phyloP scores from a whole-genome alignment of 2,888 invertebrate species.

The Mayetiola destructor region DNA sequence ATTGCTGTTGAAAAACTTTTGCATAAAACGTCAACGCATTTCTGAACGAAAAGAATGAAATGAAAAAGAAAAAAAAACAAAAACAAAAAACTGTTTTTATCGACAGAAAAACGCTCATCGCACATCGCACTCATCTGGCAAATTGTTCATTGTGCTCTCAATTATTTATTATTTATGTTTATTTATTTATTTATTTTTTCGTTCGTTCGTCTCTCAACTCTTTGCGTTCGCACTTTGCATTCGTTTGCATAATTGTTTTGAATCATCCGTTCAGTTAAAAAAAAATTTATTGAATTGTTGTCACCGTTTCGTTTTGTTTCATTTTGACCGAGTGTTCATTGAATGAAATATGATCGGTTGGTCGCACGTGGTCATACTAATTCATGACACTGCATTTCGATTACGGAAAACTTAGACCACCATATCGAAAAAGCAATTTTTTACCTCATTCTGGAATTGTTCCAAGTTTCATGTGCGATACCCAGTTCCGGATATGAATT shows the following conservation, averaged over 20 bases:
- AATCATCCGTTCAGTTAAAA: neutral
- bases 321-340: neutral
- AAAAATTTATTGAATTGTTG: constrained; percentile 4
- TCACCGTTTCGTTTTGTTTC: neutral
- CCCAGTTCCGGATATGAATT: too few relatives aligned
- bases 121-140: neutral
- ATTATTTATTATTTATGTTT: neutral
- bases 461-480: too few relatives aligned
- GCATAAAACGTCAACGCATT: too few relatives aligned
- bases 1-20: too few relatives aligned
- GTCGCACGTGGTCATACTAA: neutral
- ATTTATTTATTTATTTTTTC: neutral
- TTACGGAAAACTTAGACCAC: too few relatives aligned
- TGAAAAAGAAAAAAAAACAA: too few relatives aligned
- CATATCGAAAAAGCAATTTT: too few relatives aligned
- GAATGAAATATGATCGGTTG: neutral
- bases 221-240: neutral
- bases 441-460: too few relatives aligned
- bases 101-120: neutral
- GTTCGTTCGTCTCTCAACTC: neutral
- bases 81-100: neutral
- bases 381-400: too few relatives aligned
- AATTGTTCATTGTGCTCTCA: neutral
- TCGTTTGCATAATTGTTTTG: neutral
- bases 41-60: too few relatives aligned